Conservation (phyloP, 1,140 invertebrate species). For the Drosophila novamexicana region DNA sequence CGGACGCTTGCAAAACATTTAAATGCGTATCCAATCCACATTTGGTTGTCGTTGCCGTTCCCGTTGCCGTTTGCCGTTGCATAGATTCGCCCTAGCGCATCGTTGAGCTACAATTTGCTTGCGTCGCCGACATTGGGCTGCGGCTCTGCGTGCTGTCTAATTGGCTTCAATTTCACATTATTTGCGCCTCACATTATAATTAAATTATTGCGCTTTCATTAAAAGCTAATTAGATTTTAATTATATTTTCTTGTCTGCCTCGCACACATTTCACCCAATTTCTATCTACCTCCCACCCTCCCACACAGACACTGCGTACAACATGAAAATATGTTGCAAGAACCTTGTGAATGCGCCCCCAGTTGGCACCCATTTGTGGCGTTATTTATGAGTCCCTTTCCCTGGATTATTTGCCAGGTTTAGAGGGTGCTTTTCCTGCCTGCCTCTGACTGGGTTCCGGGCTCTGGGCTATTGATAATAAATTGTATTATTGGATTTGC, state of each 20-base stretch:
- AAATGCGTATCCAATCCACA: neutral
- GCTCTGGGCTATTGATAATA: constrained; percentile 72
- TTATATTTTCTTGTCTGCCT: constrained; percentile 55
- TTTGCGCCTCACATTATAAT: constrained; percentile 76
- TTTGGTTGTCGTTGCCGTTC: neutral
- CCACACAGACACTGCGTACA: constrained; percentile 21
- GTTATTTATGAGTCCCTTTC: constrained; percentile 62
- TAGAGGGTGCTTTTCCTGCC: constrained; percentile 37
- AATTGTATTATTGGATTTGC: constrained; percentile 80
- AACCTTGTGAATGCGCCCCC: constrained; percentile 4
- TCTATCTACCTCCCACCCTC: neutral
- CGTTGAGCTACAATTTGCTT: constrained; percentile 5
- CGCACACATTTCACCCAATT: constrained; percentile 48
- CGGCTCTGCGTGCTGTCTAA: constrained; percentile 49
- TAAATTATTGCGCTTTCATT: constrained; percentile 79
- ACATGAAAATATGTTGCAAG: constrained; percentile 40
- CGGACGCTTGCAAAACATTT: constrained; percentile 20
- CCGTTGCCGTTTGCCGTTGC: neutral
- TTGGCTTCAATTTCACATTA: constrained; percentile 75
- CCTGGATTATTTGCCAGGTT: constrained; percentile 17
- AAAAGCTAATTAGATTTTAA: constrained; percentile 79
- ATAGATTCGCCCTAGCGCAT: neutral
- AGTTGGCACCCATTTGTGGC: constrained; percentile 45
- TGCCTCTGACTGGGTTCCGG: neutral
- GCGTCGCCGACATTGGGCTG: constrained; percentile 25